Conservation (phyloP, 2,888 invertebrate species). For the Agrilus cyanescens region DNA sequence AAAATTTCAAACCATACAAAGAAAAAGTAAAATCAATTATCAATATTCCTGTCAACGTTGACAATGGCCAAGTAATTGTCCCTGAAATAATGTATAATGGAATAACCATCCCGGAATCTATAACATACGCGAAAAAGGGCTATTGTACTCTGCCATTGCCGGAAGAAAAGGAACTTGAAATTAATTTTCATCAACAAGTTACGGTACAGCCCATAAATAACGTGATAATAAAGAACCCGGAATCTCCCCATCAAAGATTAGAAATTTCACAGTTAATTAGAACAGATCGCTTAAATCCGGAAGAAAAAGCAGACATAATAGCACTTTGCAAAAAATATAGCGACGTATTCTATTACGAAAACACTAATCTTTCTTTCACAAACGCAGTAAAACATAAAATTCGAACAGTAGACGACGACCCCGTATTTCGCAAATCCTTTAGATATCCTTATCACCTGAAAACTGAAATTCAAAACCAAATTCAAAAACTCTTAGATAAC, state of each 20-base stretch:
- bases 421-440: background rate
- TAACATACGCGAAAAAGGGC: conserved; percentile 1
- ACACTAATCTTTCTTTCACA: conserved; percentile 4
- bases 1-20: conserved; percentile 4
- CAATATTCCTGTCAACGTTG: conserved; percentile 1
- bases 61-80: conserved; percentile 1
- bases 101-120: conserved; percentile 1
- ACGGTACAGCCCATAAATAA: background rate
- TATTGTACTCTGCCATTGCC: background rate
- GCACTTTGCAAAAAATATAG: background rate
- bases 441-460: conserved; percentile 1
- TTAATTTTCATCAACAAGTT: conserved; percentile 3
- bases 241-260: background rate
- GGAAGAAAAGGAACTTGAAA: background rate
- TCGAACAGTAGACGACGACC: conserved; percentile 3
- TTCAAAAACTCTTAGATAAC: background rate
- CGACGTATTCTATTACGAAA: conserved; percentile 4
- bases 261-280: conserved; percentile 1
- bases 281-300: conserved; percentile 3
- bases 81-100: background rate
- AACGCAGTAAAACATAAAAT: conserved; percentile 7
- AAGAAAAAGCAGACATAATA: conserved; percentile 2
- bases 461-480: background rate
- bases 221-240: background rate
- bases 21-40: background rate